Percentiles rank a stretch among this genome's conserved stretches.
Conservation (phyloP, 1,140 invertebrate species). For the Cotesia vestalis region DNA sequence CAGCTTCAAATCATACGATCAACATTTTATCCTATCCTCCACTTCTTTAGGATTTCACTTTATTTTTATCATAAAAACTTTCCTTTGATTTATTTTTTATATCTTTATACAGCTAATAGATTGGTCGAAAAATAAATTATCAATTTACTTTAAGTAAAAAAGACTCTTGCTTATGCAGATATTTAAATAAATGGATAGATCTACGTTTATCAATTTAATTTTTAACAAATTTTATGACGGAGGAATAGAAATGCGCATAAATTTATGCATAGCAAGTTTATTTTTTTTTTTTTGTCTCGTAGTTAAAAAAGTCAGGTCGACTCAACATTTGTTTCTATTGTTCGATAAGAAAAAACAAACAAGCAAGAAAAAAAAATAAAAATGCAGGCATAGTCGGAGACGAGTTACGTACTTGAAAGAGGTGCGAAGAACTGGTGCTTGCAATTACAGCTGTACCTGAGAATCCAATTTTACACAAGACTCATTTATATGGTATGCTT, state of each 20-base stretch:
- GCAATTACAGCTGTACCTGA: slow-evolving; percentile 45
- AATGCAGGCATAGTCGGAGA: slow-evolving; percentile 30
- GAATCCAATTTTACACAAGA: slow-evolving; percentile 44
- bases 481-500: slow-evolving; percentile 17
- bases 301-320: background rate
- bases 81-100: background rate
- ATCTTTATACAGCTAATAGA: background rate
- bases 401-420: slow-evolving; percentile 31
- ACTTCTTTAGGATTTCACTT: background rate
- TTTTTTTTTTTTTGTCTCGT: too few relatives aligned
- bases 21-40: slow-evolving; percentile 30
- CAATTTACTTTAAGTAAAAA: too few relatives aligned
- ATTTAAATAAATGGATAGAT: too few relatives aligned
- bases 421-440: slow-evolving; percentile 43
- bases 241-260: too few relatives aligned
- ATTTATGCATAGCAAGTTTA: too few relatives aligned
- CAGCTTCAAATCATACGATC: slow-evolving; percentile 12
- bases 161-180: too few relatives aligned
- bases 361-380: slow-evolving; percentile 11
- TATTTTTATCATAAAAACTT: slow-evolving; percentile 8
- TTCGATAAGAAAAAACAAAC: background rate
- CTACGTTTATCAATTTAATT: too few relatives aligned
- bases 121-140: too few relatives aligned
- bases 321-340: background rate
- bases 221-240: too few relatives aligned